phyloP scores from a whole-genome alignment of 2,888 invertebrate species.

The Toxonevra muliebris region DNA sequence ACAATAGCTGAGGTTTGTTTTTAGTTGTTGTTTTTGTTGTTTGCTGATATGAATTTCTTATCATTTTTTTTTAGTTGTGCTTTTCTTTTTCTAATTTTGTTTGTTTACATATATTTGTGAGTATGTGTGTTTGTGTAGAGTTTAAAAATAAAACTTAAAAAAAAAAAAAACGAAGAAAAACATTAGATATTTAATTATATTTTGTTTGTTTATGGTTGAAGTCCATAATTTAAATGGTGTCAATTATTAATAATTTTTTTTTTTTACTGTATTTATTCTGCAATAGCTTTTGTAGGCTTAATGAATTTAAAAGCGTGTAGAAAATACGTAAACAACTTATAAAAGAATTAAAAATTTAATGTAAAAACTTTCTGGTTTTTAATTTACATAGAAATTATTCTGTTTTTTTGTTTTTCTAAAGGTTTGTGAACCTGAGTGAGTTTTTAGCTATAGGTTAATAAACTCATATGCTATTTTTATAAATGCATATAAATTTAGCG shows the following conservation, averaged over 20 bases:
- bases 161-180: too few species aligned
- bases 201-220: conserved; percentile 22
- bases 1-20: background rate
- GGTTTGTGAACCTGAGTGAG: too few species aligned
- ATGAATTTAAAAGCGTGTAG: background rate
- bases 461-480: too few species aligned
- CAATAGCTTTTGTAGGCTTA: conserved; percentile 15
- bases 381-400: too few species aligned
- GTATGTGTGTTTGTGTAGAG: background rate
- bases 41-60: conserved; percentile 24
- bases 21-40: background rate
- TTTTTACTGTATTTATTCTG: conserved; percentile 4
- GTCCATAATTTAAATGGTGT: conserved; percentile 29
- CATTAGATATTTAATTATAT: conserved; percentile 24
- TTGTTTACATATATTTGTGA: background rate
- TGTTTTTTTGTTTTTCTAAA: too few species aligned
- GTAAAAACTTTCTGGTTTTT: too few species aligned
- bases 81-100: background rate
- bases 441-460: too few species aligned
- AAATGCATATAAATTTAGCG: too few species aligned
- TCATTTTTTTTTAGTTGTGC: conserved; percentile 12
- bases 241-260: conserved; percentile 14
- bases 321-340: background rate
- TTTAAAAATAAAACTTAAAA: conserved; percentile 5
- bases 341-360: too few species aligned